phyloP scores from a whole-genome alignment of 2,113 vertebrate genomes.

The Gila orcuttii region DNA sequence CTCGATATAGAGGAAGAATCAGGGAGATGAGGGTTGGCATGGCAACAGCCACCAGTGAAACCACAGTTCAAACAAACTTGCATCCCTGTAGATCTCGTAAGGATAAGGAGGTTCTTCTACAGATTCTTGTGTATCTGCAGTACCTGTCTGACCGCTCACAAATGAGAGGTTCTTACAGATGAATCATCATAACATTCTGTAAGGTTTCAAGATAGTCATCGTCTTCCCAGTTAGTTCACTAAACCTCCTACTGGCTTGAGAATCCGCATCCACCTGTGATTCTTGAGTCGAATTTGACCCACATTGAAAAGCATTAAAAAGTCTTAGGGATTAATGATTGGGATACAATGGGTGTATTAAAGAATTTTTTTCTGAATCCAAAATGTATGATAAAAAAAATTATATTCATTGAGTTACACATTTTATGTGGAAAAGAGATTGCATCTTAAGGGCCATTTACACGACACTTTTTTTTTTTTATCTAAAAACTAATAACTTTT shows the following conservation, averaged over 20 bases:
- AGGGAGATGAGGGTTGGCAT: slow-evolving; percentile 67
- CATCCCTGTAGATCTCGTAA: slow-evolving; percentile 49
- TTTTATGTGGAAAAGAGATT: background rate
- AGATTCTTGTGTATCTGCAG: slow-evolving; percentile 49
- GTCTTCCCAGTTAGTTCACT: background rate
- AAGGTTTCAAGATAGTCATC: background rate
- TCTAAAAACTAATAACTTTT: no score
- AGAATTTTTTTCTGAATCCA: background rate
- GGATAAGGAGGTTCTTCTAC: slow-evolving; percentile 43
- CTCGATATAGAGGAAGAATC: slow-evolving; percentile 60
- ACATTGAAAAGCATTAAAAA: background rate
- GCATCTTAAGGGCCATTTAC: background rate
- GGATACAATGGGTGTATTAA: background rate
- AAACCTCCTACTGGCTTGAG: background rate
- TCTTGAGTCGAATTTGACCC: background rate
- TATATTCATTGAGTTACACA: background rate
- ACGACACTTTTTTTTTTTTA: no score
- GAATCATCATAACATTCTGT: background rate
- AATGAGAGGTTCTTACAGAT: background rate
- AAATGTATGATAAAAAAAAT: background rate
- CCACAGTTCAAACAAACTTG: slow-evolving; percentile 70
- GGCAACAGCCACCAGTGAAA: slow-evolving; percentile 73
- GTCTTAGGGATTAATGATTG: background rate
- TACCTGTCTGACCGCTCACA: background rate
- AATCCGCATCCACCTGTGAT: background rate